Base-by-base conservation (phyloP, 2,113 vertebrate genomes). In the Oriolus oriolus region DNA sequence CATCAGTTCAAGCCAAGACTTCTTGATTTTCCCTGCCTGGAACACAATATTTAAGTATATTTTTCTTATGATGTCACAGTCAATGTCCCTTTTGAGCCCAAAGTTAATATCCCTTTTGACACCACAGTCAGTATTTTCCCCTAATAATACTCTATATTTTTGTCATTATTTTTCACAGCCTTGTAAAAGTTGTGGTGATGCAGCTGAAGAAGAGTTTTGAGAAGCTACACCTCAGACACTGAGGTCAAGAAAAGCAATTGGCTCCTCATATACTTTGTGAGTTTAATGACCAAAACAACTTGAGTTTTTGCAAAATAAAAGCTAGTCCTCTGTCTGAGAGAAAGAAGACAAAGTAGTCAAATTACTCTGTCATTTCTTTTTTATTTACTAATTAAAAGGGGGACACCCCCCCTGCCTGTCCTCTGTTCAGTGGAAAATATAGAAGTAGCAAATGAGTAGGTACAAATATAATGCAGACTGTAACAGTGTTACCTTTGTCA, bases 371-470 rank as follows among this genome's bases (percentile, higher is more conserved):
- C 0, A 11, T 83, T 87, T 78, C 2, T 28, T 56, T 88, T 89
- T 60, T n/a, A 68, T 79, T 89, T 82, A 24, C 20, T 59, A 56
- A 2, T 74, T 70, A 30, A 64, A 92, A 59, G 18, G 11, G 11
- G 12, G 26, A 27, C 1, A 39, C 11, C 4, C 12, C 0, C 0
- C 3, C 12, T 0, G 0, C 3, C 13, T 17, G 6, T 59, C 5
- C 17, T 68, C 24, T 56, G 11, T 90, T 24, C 24, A 56, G 5
- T 42, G 39, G 45, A 80, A 83, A 52, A 80, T 16, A 61, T 0
- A 42, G 17, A 83, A 75, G 18, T 16, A 50, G 19, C 23, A 88
- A 74, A 69, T 49, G n/a, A 64, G 11, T 68, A 76, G 20, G 27
- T 42, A 37, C 16, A 93, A 87, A 64, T 64, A 74, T 16, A 80